phyloP scores from a whole-genome alignment of 2,888 invertebrate genomes.

The Rhagophthalmus giganteus region DNA sequence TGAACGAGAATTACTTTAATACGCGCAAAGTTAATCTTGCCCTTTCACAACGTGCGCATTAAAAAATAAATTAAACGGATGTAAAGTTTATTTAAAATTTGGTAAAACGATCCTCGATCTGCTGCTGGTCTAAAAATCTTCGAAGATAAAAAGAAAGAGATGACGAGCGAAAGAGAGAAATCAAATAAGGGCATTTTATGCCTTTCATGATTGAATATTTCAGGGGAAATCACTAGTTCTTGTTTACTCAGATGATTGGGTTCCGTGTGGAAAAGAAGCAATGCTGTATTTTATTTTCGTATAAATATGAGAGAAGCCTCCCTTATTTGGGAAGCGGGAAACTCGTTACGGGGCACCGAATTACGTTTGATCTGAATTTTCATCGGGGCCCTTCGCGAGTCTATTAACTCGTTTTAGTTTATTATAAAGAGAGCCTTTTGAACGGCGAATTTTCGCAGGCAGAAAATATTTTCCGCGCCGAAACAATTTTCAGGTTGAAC shows the following conservation, averaged over 20 bases:
- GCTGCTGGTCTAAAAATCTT: no score
- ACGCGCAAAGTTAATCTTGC: no score
- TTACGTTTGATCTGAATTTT: constrained; percentile 11
- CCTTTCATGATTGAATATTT: constrained; percentile 14
- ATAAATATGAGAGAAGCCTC: constrained; percentile 13
- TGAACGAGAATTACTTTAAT: no score
- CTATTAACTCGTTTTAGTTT: constrained; percentile 2
- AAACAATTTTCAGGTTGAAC: no score
- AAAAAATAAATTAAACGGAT: no score
- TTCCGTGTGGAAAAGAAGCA: constrained; percentile 12
- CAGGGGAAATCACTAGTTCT: constrained; percentile 15
- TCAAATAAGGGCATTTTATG: constrained; percentile 18
- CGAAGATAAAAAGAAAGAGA: no score
- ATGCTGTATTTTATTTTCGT: constrained; percentile 12
- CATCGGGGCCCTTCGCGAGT: not conserved
- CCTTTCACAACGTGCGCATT: no score
- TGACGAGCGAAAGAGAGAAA: no score
- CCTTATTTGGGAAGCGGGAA: constrained; percentile 1
- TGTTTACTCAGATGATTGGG: constrained; percentile 20
- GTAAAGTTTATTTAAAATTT: no score
- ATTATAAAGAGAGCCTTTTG: constrained; percentile 2
- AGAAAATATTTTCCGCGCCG: no score
- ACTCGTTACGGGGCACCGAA: constrained; percentile 2
- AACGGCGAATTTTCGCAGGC: no score
- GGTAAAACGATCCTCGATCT: no score